These are phyloP conservation scores for Sepioteuthis lessoniana DNA, from an alignment of 2,888 invertebrate genomes.

Conservation along the genomic window DNA sequence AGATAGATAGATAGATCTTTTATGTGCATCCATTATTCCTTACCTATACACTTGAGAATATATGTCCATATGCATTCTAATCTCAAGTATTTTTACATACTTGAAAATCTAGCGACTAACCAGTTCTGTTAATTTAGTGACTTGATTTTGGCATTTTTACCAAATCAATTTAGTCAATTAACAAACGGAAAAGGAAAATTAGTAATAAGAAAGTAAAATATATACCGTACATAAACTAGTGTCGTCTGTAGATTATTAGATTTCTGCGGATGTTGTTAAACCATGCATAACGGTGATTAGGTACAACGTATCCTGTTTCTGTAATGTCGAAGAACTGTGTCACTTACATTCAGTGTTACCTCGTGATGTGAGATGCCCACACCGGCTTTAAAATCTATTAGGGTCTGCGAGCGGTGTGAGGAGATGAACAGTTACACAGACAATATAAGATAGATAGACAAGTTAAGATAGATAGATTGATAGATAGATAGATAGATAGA, in stretches of 20 bases:
- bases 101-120: background rate
- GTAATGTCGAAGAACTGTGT: background rate
- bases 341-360: background rate
- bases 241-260: conserved; percentile 6
- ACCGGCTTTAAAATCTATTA: conserved; percentile 18
- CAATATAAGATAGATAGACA: background rate
- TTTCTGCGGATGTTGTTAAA: background rate
- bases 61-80: too few relatives aligned
- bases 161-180: conserved; percentile 21
- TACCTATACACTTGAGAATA: too few relatives aligned
- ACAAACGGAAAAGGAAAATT: background rate
- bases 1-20: too few relatives aligned
- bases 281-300: conserved; percentile 33
- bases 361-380: background rate
- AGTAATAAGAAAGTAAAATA: background rate
- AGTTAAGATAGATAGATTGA: background rate
- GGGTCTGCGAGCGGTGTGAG: background rate
- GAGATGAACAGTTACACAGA: background rate
- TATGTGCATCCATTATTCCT: too few relatives aligned
- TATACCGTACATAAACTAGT: background rate
- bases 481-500: background rate
- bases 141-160: background rate
- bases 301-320: conserved; percentile 9
- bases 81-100: too few relatives aligned
- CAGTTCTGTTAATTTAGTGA: background rate